phyloP scores from a whole-genome alignment of 2,797 vertebrate species.

The Propithecus deckenii region DNA sequence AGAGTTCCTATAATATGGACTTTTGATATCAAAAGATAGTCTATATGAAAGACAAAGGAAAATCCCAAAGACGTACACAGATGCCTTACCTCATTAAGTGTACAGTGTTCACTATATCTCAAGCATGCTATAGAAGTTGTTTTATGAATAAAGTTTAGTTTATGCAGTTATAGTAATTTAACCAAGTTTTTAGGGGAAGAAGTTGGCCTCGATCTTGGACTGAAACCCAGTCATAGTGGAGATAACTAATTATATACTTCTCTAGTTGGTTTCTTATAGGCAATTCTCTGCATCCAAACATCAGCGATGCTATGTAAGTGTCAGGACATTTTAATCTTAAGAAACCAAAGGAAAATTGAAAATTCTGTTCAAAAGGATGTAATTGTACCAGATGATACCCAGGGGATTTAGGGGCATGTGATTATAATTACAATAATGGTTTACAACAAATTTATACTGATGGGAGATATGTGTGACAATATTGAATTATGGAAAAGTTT shows the following conservation, averaged over 20 bases:
- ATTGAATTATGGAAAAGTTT: slow-evolving; percentile 4
- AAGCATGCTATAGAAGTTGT: not conserved
- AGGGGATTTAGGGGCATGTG: not conserved
- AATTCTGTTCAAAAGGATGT: slow-evolving; percentile 31
- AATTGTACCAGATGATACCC: not conserved
- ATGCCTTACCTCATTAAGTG: not conserved
- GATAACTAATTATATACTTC: not conserved
- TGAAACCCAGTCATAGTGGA: not conserved
- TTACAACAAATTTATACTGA: slow-evolving; percentile 47
- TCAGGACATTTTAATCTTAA: slow-evolving; percentile 34
- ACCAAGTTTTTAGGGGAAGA: not conserved
- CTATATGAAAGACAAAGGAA: not conserved
- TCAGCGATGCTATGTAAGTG: not conserved
- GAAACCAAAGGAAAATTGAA: slow-evolving; percentile 50
- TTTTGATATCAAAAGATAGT: not conserved
- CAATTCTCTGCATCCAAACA: not conserved
- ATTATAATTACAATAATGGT: slow-evolving; percentile 47
- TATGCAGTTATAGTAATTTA: not conserved
- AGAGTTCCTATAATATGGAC: not conserved
- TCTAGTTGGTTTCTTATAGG: not conserved
- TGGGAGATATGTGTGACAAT: not conserved
- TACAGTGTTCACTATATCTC: not conserved
- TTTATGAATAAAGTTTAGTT: not conserved
- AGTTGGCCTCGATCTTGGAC: not conserved
- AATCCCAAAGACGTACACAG: not conserved